A percentile compares a stretch with the other conserved stretches of the same genome.
phyloP scores from a whole-genome alignment of 1,140 invertebrate genomes.

The Bombus superbus region DNA sequence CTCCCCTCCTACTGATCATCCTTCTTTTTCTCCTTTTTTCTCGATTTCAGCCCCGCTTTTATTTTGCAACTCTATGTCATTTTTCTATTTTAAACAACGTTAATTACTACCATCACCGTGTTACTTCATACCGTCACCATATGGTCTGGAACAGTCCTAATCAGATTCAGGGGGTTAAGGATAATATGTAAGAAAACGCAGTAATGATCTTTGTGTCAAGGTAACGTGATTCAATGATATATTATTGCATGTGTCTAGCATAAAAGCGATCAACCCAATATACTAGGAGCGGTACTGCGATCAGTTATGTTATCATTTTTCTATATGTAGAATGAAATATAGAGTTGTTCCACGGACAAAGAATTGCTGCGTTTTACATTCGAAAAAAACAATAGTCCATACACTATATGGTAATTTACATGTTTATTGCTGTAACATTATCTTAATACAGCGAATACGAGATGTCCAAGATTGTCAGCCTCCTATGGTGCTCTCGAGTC shows the following conservation, averaged over 20 bases:
- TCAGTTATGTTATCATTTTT: neutral
- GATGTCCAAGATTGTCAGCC: conserved; percentile 73
- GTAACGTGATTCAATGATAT: neutral
- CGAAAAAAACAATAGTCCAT: conserved; percentile 77
- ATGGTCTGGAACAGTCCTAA: conserved; percentile 83
- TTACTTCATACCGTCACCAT: conserved; percentile 1
- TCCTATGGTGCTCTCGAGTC: conserved; percentile 68
- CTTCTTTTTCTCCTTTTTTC: too few species aligned
- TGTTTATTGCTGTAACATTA: conserved; percentile 82
- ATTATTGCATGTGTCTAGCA: neutral
- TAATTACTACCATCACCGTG: conserved; percentile 58
- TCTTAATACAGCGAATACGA: conserved; percentile 78
- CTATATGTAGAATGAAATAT: neutral
- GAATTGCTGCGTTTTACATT: conserved; percentile 78
- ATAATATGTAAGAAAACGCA: conserved; percentile 76
- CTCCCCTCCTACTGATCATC: too few species aligned
- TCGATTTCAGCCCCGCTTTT: neutral
- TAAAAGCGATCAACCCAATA: neutral
- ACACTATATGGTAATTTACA: conserved; percentile 80
- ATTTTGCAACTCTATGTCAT: too few species aligned
- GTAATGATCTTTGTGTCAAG: conserved; percentile 69
- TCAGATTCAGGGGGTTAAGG: conserved; percentile 79
- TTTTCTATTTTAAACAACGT: conserved; percentile 52
- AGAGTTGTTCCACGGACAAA: conserved; percentile 34
- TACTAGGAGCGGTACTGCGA: neutral